Percentiles rank a stretch among this genome's conserved stretches.
phyloP scores from a whole-genome alignment of 1,140 invertebrate genomes.

The Mercenaria mercenaria region DNA sequence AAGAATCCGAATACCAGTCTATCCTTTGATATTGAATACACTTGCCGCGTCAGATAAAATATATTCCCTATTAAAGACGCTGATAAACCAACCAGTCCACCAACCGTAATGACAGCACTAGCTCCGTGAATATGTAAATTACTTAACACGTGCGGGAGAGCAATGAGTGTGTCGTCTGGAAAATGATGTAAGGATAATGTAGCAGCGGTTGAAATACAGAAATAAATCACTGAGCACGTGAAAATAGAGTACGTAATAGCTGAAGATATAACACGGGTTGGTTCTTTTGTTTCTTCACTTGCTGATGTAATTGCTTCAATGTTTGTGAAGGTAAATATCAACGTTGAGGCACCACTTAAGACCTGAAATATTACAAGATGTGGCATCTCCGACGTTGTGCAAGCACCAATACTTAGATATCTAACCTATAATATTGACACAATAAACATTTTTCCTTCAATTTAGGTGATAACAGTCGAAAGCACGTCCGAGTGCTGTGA shows the following conservation, averaged over 20 bases:
- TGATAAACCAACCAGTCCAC: constrained; percentile 81
- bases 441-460: no score
- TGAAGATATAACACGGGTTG: constrained; percentile 78
- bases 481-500: no score
- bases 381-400: no score
- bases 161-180: constrained; percentile 69
- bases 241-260: constrained; percentile 78
- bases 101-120: constrained; percentile 81
- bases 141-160: constrained; percentile 76
- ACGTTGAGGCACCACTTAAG: constrained; percentile 79
- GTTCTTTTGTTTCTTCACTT: constrained; percentile 87
- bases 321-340: constrained; percentile 80
- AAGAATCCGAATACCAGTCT: constrained; percentile 94
- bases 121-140: constrained; percentile 78
- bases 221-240: constrained; percentile 76
- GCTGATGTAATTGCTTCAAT: constrained; percentile 91
- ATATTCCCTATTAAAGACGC: constrained; percentile 93
- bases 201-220: constrained; percentile 79
- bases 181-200: constrained; percentile 82
- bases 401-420: no score
- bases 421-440: no score
- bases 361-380: constrained; percentile 79
- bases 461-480: no score
- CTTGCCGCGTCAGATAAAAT: constrained; percentile 97
- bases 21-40: constrained; percentile 97